A percentile compares a stretch with the other conserved stretches of the same genome.
These are phyloP conservation scores for Gymnobelideus leadbeateri DNA, from an alignment of 2,113 vertebrate genomes.

Conservation along the genomic window DNA sequence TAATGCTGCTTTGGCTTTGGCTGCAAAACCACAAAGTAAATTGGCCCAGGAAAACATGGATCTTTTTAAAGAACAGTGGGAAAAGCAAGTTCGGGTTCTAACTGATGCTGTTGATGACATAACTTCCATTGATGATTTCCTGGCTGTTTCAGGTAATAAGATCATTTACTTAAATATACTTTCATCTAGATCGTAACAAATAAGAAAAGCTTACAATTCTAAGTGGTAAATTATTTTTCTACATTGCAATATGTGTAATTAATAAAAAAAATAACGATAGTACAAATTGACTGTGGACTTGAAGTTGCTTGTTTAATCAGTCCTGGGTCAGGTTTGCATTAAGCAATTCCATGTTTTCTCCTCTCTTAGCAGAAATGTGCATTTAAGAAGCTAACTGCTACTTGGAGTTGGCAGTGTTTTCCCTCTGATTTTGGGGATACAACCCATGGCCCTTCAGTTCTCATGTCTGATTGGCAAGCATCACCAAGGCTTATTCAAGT, in stretches of 20 bases:
- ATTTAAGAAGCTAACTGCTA: conserved; percentile 1
- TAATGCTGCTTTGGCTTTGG: conserved; percentile 97
- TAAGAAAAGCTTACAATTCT: conserved; percentile 9
- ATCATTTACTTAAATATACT: conserved; percentile 14
- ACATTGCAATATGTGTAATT: conserved; percentile 47
- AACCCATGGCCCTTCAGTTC: not conserved
- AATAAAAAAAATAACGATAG: not conserved
- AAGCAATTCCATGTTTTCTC: not conserved
- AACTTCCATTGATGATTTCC: conserved; percentile 99
- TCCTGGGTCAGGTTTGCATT: not conserved
- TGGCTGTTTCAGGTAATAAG: conserved; percentile 95
- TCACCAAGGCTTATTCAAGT: not conserved
- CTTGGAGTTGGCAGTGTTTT: not conserved
- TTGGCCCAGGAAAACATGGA: conserved; percentile 99
- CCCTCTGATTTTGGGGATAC: not conserved
- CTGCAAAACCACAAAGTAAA: conserved; percentile 99
- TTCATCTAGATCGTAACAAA: conserved; percentile 34
- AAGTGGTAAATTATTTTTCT: conserved; percentile 42
- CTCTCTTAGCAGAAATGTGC: not conserved
- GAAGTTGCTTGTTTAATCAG: not conserved
- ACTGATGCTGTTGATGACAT: conserved; percentile 99
- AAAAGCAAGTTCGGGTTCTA: conserved; percentile 96
- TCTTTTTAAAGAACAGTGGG: conserved; percentile 98
- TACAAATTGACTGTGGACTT: not conserved
- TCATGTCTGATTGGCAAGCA: not conserved